phyloP scores from a whole-genome alignment of 2,113 vertebrate species.

The Cololabis saira region DNA sequence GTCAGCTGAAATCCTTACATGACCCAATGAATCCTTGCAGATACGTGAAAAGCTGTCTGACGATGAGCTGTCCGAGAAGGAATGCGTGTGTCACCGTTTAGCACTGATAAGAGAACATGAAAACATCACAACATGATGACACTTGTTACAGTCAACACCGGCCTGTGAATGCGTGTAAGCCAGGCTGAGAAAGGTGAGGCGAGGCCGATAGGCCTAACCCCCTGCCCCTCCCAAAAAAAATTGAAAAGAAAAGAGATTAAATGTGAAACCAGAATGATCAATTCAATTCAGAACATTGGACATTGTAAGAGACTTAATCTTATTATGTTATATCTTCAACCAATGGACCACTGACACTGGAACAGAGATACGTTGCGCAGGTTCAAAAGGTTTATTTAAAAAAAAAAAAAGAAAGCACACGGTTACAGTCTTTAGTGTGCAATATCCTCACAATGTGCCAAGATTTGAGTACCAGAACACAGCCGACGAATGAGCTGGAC shows the following conservation, averaged over 20 bases:
- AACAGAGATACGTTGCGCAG: no score
- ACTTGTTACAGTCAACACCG: slow-evolving; percentile 40
- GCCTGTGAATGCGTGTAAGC: slow-evolving; percentile 36
- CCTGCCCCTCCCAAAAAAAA: slow-evolving; percentile 4
- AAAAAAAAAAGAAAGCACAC: no score
- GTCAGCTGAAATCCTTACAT: slow-evolving; percentile 45
- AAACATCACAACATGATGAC: slow-evolving; percentile 61
- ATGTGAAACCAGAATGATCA: slow-evolving; percentile 3
- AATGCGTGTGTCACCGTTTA: slow-evolving; percentile 40
- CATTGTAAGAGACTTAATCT: no score
- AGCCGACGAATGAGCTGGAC: no score
- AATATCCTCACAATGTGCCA: no score
- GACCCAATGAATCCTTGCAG: slow-evolving; percentile 11
- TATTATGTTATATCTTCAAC: no score
- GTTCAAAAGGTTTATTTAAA: no score
- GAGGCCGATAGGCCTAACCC: not conserved
- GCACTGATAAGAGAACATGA: slow-evolving; percentile 50
- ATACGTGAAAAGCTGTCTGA: slow-evolving; percentile 8
- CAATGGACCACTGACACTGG: no score
- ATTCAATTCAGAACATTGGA: no score
- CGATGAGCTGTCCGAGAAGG: slow-evolving; percentile 21
- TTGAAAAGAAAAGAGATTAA: not conserved
- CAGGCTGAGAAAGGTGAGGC: slow-evolving; percentile 28
- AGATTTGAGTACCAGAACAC: no score
- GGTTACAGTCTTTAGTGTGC: no score